These are phyloP conservation scores for Callyntrura guangdongensis DNA, from an alignment of 2,888 invertebrate species.

Conservation along the genomic window DNA sequence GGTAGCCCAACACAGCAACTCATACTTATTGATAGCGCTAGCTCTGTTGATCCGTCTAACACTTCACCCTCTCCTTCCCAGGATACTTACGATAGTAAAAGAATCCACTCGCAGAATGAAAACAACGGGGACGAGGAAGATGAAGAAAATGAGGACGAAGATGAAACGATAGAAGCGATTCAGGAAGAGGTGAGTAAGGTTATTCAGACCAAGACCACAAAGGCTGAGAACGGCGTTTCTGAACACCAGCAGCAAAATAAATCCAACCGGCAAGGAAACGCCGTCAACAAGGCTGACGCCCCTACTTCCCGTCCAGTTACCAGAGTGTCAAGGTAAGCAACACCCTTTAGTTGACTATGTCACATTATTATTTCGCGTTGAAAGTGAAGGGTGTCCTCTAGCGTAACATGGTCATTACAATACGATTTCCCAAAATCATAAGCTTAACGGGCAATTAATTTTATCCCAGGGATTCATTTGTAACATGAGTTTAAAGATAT, in stretches of 20 bases:
- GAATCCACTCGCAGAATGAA: neutral
- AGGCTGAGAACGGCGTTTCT: slow-evolving; percentile 66
- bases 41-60: neutral
- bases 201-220: slow-evolving; percentile 34
- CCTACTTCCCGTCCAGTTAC: slow-evolving; percentile 59
- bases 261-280: slow-evolving; percentile 13
- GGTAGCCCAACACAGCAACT: slow-evolving; percentile 41
- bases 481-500: no score
- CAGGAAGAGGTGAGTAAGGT: slow-evolving; percentile 62
- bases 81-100: neutral
- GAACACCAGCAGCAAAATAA: slow-evolving; percentile 25
- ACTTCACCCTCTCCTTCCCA: slow-evolving; percentile 20
- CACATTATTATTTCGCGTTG: no score
- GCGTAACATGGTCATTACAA: no score
- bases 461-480: no score
- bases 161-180: slow-evolving; percentile 66
- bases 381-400: no score
- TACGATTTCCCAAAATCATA: no score
- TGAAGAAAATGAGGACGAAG: slow-evolving; percentile 22
- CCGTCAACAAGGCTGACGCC: neutral
- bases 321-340: slow-evolving; percentile 53
- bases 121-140: slow-evolving; percentile 14
- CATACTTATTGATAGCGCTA: slow-evolving; percentile 40
- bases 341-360: no score
- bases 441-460: no score